These are phyloP conservation scores for Proales similis DNA, from an alignment of 1,140 invertebrate species.

Conservation along the genomic window DNA sequence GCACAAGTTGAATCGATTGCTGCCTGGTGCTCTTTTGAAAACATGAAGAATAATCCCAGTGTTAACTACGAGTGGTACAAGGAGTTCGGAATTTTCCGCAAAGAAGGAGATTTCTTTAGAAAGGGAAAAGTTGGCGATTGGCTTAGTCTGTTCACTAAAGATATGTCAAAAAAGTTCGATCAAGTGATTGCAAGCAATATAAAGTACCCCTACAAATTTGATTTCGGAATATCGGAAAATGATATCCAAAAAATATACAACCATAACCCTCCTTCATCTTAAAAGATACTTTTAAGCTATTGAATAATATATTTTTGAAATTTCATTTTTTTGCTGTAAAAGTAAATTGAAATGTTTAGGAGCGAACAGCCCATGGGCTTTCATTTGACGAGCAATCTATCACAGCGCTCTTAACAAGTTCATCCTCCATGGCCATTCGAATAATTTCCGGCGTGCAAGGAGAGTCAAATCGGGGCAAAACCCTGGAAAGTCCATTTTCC, in stretches of 20 bases:
- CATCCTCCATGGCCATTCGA: background rate
- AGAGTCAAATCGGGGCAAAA: background rate
- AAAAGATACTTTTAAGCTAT: slow-evolving; percentile 63
- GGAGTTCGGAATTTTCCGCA: slow-evolving; percentile 51
- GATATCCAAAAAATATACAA: slow-evolving; percentile 30
- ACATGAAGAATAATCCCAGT: slow-evolving; percentile 65
- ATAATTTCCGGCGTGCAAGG: slow-evolving; percentile 13
- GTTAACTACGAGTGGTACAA: slow-evolving; percentile 56
- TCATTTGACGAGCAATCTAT: too few species aligned
- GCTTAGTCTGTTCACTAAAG: slow-evolving; percentile 67
- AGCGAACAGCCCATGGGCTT: too few species aligned
- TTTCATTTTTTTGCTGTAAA: too few species aligned
- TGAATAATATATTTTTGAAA: too few species aligned
- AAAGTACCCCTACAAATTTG: slow-evolving; percentile 12
- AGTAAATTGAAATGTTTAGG: too few species aligned
- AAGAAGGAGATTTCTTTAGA: slow-evolving; percentile 51
- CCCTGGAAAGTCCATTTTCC: background rate
- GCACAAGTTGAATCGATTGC: slow-evolving; percentile 62
- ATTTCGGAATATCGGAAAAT: slow-evolving; percentile 23
- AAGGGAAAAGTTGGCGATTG: slow-evolving; percentile 69
- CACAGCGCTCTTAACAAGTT: slow-evolving; percentile 18
- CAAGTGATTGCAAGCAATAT: slow-evolving; percentile 64
- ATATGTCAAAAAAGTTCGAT: slow-evolving; percentile 63
- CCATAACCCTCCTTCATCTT: slow-evolving; percentile 60
- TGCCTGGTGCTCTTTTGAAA: slow-evolving; percentile 68